These are phyloP conservation scores for Tenthredo scrophulariae DNA, from an alignment of 2,888 invertebrate genomes.

Conservation along the genomic window DNA sequence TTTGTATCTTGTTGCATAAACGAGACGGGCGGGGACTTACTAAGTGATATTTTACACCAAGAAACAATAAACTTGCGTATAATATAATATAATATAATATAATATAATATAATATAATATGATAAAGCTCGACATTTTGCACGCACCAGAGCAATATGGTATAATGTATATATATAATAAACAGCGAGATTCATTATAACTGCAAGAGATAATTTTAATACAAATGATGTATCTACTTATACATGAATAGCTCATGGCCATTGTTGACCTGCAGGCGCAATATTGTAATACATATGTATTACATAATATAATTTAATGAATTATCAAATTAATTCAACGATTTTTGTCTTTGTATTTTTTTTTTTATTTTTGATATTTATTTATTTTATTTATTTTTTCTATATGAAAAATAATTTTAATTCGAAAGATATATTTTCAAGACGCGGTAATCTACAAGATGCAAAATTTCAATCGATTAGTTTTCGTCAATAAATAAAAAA, in stretches of 20 bases:
- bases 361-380: no score
- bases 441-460: no score
- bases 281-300: no score
- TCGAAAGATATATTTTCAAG: no score
- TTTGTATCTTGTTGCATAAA: no score
- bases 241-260: constrained; percentile 23
- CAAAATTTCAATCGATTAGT: no score
- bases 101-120: background rate
- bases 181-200: background rate
- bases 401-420: no score
- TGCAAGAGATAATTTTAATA: constrained; percentile 26
- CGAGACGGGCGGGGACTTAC: no score
- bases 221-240: constrained; percentile 9
- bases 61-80: background rate
- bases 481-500: no score
- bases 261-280: background rate
- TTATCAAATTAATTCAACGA: background rate
- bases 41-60: background rate
- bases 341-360: background rate
- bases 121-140: background rate
- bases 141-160: background rate
- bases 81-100: background rate
- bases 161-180: background rate
- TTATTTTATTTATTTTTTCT: no score
- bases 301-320: background rate